Evolutionary conservation across 2,888 invertebrate genomes (phyloP), one percentile per base, ranked within the genome.

Genomic region (Dasypogon diadema): DNA sequence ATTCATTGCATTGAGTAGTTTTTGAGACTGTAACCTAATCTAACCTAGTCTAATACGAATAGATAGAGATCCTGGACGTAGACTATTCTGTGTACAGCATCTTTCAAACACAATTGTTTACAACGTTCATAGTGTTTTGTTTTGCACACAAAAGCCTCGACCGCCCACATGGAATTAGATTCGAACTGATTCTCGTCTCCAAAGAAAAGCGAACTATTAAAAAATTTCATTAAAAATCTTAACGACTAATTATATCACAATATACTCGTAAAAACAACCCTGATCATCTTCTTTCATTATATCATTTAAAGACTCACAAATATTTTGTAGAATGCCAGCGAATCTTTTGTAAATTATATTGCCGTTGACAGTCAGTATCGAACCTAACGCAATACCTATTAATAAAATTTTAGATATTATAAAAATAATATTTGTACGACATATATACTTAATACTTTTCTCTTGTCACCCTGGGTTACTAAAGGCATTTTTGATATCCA

Each of bases 401-500:
- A 18, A 26, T 6, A 24, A n/a, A n/a, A n/a, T n/a, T n/a, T n/a
- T n/a, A n/a, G n/a, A n/a, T n/a, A n/a, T 54, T 30, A 21, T 4
- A 56, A 8, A 30, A 30, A 18, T 56, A 21, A 56, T 10, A 22
- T 24, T 10, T 10, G 24, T 10, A 24, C 21, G 2, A 54, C 10
- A n/a, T 22, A 89, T 84, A 90, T 85, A 86, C 92, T 92, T 79
- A 95, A 89, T 30, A 97, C 88, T 85, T 98, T 98, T 81, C 93
- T 90, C 84, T 93, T 90, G 82, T 95, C 94, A 6, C 91, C 89
- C 80, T 94, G 93, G 0, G 93, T 90, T 2, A 95, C 91, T 72
- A 91, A 87, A 46, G 92, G 90, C 91, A 96, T 93, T 84, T 91
- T 92, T 78, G 90, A 90, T 5, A 94, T 89, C 94, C 95, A 96